Evolutionary conservation across 2,888 invertebrate genomes (phyloP).

Genomic region (Galeopsomyia nigrocyanea): DNA sequence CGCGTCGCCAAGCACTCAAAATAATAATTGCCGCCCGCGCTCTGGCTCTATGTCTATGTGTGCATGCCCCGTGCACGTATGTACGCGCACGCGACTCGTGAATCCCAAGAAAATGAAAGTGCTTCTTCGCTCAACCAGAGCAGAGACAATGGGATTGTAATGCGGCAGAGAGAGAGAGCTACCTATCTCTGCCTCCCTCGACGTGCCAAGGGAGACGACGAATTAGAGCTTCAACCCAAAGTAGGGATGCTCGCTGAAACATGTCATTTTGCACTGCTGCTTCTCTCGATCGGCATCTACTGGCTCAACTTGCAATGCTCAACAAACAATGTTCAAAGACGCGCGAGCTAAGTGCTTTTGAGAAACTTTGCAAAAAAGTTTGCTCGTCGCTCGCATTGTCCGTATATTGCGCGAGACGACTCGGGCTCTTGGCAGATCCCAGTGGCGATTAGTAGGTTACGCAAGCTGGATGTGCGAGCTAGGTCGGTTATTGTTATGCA

Average conservation of each 20-base stretch:
- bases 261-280: too few relatives aligned
- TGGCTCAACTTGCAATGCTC: too few relatives aligned
- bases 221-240: not conserved
- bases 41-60: conserved; percentile 50
- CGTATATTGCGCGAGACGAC: too few relatives aligned
- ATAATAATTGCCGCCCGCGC: conserved; percentile 65
- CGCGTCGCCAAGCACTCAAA: conserved; percentile 65
- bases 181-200: not conserved
- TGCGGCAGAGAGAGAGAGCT: not conserved
- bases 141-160: too few relatives aligned
- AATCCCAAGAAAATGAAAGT: conserved; percentile 51
- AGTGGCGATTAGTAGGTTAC: conserved; percentile 16
- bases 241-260: too few relatives aligned
- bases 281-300: too few relatives aligned
- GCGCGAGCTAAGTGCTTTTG: too few relatives aligned
- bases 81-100: not conserved
- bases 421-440: conserved; percentile 1
- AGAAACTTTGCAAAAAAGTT: too few relatives aligned
- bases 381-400: too few relatives aligned
- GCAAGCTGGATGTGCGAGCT: conserved; percentile 12
- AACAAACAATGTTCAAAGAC: too few relatives aligned
- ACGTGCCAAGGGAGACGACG: not conserved
- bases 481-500: conserved; percentile 28
- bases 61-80: too few relatives aligned
- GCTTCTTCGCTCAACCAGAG: conserved; percentile 19